phyloP scores from a whole-genome alignment of 2,888 invertebrate species.

The Panzeria rudis region DNA sequence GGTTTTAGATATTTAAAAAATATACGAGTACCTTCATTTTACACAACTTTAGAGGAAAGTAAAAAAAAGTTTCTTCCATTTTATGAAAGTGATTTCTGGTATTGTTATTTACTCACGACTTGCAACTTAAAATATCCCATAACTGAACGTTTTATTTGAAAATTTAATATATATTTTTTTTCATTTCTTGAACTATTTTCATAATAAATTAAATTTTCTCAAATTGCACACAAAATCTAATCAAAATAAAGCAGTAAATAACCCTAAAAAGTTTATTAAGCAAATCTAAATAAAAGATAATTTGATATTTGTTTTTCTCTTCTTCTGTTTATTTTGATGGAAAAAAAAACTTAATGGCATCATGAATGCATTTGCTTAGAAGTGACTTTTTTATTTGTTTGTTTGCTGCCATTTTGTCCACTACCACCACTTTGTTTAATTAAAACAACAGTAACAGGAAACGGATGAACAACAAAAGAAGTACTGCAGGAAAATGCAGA shows the following conservation, averaged over 20 bases:
- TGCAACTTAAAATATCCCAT: background rate
- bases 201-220: background rate
- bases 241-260: slow-evolving; percentile 7
- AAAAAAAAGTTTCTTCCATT: background rate
- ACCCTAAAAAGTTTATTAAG: slow-evolving; percentile 22
- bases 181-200: background rate
- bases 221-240: slow-evolving; percentile 19
- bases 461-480: slow-evolving; percentile 53
- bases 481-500: slow-evolving; percentile 39
- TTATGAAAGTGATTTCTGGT: background rate
- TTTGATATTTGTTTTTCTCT: slow-evolving; percentile 8
- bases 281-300: slow-evolving; percentile 35
- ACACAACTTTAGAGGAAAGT: background rate
- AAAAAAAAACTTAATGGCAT: slow-evolving; percentile 18
- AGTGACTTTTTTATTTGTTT: slow-evolving; percentile 23
- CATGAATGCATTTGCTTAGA: slow-evolving; percentile 45
- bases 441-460: slow-evolving; percentile 64
- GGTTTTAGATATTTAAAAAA: background rate
- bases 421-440: slow-evolving; percentile 54
- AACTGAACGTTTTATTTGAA: too few relatives aligned
- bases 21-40: background rate
- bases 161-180: background rate
- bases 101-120: background rate
- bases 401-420: slow-evolving; percentile 26
- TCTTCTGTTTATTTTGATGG: slow-evolving; percentile 14